Conservation (phyloP, 2,113 vertebrate genomes). For the Hepsetus odoe region DNA sequence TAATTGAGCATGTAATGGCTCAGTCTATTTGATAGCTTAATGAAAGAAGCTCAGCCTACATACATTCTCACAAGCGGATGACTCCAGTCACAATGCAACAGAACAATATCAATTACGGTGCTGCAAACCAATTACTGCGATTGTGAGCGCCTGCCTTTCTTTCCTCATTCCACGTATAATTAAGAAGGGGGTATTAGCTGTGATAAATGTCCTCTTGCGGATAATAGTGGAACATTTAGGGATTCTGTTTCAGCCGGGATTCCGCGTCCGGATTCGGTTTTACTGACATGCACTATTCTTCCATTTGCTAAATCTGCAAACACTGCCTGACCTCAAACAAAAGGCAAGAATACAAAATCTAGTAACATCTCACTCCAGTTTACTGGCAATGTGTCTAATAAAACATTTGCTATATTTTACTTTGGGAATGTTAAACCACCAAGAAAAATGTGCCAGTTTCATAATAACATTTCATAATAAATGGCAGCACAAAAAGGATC, state of each 20-base stretch:
- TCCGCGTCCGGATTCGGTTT: not conserved
- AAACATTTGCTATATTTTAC: too few species aligned
- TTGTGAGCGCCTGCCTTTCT: constrained; percentile 43
- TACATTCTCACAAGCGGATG: constrained; percentile 45
- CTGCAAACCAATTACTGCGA: constrained; percentile 54
- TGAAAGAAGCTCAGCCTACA: constrained; percentile 49
- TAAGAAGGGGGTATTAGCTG: constrained; percentile 53
- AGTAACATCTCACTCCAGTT: not conserved
- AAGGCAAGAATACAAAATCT: not conserved
- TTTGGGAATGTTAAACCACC: too few species aligned
- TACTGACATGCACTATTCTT: not conserved
- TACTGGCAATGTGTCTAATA: not conserved
- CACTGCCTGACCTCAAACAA: not conserved
- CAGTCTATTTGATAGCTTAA: constrained; percentile 59
- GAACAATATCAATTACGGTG: constrained; percentile 59
- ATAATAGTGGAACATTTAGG: constrained; percentile 41
- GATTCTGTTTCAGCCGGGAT: constrained; percentile 17
- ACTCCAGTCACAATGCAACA: constrained; percentile 50
- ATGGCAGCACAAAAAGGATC: too few species aligned
- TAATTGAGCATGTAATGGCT: constrained; percentile 61
- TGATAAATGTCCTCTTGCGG: constrained; percentile 52
- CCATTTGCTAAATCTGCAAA: not conserved
- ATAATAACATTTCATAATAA: too few species aligned
- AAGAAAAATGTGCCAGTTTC: too few species aligned
- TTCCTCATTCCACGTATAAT: constrained; percentile 57